Percentiles rank a stretch among this genome's conserved stretches.
These are phyloP conservation scores for Sitobion miscanthi DNA, from an alignment of 1,140 invertebrate genomes.

Conservation along the genomic window DNA sequence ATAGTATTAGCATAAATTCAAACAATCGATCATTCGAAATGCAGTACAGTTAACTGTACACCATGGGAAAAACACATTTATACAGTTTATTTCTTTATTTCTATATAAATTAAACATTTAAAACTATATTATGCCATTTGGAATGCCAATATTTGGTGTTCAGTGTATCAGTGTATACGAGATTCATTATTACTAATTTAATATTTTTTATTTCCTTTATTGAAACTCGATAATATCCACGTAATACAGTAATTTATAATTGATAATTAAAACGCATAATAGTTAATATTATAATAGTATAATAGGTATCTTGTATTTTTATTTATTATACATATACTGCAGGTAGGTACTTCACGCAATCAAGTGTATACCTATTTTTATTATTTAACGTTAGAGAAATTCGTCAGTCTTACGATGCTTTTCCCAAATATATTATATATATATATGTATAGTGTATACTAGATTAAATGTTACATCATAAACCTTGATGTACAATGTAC, in stretches of 20 bases:
- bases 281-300: background rate
- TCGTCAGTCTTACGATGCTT: background rate
- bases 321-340: background rate
- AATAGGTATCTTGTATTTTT: background rate
- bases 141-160: background rate
- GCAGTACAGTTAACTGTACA: background rate
- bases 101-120: background rate
- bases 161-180: background rate
- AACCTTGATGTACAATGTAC: background rate
- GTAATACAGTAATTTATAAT: background rate
- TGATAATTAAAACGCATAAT: background rate
- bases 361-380: background rate
- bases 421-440: background rate
- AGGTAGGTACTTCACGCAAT: background rate
- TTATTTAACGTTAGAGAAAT: background rate
- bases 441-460: background rate
- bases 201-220: background rate
- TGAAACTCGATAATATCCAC: background rate
- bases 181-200: too few relatives aligned
- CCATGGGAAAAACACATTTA: background rate
- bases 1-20: background rate
- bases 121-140: background rate
- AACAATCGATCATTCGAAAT: background rate
- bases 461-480: conserved; percentile 10
- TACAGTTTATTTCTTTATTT: background rate